Conservation (phyloP, 1,140 invertebrate species). For the Whitmania pigra region DNA sequence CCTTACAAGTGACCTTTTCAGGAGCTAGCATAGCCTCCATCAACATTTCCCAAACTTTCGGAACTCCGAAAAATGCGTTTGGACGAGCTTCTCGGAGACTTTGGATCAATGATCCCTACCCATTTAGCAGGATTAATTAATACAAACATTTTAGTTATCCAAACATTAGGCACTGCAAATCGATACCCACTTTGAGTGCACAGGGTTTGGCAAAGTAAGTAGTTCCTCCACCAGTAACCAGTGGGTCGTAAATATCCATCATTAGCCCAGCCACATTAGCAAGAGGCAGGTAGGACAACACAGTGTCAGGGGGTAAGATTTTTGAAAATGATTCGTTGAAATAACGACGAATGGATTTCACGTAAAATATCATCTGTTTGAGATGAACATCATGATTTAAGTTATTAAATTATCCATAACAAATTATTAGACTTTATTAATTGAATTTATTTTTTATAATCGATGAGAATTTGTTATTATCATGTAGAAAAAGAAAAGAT, state of each 20-base stretch:
- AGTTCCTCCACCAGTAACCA: slow-evolving; percentile 45
- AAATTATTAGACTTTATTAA: too few species aligned
- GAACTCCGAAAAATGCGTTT: slow-evolving; percentile 66
- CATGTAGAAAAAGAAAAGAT: too few species aligned
- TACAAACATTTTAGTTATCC: not conserved
- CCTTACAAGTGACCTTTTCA: too few species aligned
- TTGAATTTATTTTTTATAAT: too few species aligned
- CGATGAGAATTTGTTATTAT: too few species aligned
- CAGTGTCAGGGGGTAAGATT: slow-evolving; percentile 41
- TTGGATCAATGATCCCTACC: slow-evolving; percentile 34
- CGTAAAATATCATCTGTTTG: too few species aligned
- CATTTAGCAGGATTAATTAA: not conserved
- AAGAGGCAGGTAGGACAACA: slow-evolving; percentile 67
- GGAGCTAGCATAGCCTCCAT: slow-evolving; percentile 46
- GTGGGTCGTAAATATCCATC: slow-evolving; percentile 57
- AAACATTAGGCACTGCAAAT: not conserved
- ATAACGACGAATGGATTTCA: too few species aligned
- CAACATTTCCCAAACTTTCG: slow-evolving; percentile 77
- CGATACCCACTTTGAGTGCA: slow-evolving; percentile 51
- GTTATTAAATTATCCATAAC: too few species aligned
- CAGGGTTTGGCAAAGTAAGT: slow-evolving; percentile 65
- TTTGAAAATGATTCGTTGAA: too few species aligned
- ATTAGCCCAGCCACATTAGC: slow-evolving; percentile 73
- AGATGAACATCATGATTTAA: too few species aligned
- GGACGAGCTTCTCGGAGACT: slow-evolving; percentile 60